These are phyloP conservation scores for Metridium senile DNA, from an alignment of 92 coral and sea anemone genomes.

Conservation along the genomic window DNA sequence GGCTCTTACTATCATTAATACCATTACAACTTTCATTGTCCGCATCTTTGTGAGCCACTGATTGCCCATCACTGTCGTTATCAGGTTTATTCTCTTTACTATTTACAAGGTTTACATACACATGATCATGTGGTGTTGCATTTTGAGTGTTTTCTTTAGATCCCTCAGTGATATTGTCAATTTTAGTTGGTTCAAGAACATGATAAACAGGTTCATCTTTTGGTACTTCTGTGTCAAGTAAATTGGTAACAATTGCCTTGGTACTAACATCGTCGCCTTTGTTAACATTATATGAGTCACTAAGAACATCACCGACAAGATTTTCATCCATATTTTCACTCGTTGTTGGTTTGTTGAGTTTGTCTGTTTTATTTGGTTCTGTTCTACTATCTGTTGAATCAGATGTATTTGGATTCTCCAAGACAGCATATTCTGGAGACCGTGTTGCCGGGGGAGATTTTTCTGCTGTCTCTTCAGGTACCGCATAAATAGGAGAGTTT, in stretches of 20 bases:
- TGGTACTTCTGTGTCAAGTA: not conserved
- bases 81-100: not conserved
- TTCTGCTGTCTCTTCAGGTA: constrained; percentile 22
- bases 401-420: not conserved
- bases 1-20: not conserved
- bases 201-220: constrained; percentile 20
- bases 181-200: constrained; percentile 38
- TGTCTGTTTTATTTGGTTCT: not conserved
- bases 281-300: not conserved
- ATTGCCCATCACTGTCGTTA: not conserved
- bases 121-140: not conserved
- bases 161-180: not conserved
- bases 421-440: not conserved
- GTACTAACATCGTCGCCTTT: not conserved
- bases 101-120: not conserved
- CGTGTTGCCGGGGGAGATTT: too few species aligned
- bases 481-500: constrained; percentile 58
- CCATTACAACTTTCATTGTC: not conserved
- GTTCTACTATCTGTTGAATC: not conserved
- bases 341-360: not conserved
- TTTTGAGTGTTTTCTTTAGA: not conserved
- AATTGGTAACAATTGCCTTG: not conserved
- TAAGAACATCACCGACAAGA: not conserved
- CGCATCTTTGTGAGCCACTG: not conserved
- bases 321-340: not conserved